A percentile compares a stretch with the other conserved stretches of the same genome.
Evolutionary conservation across 2,113 vertebrate species (phyloP).

Genomic region (Daphoenositta chrysoptera): DNA sequence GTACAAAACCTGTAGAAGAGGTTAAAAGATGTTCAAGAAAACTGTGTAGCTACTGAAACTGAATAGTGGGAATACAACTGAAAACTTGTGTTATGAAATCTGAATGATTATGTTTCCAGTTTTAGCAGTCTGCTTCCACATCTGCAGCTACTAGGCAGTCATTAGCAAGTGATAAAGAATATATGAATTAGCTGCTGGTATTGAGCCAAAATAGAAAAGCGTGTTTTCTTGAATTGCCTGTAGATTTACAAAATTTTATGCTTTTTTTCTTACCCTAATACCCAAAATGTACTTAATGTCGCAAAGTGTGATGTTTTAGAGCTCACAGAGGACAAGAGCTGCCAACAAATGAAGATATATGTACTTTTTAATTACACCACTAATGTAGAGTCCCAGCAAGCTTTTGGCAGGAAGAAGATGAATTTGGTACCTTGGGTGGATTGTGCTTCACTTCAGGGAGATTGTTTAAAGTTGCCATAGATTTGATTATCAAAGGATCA

Average conservation of each 20-base stretch:
- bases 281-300: not conserved
- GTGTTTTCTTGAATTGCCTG: not conserved
- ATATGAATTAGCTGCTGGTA: not conserved
- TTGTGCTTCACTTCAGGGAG: not conserved
- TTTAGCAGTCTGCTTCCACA: not conserved
- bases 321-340: not conserved
- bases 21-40: not conserved
- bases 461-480: not conserved
- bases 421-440: not conserved
- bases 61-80: not conserved
- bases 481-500: not conserved
- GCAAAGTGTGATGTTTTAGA: not conserved
- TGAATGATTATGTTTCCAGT: not conserved
- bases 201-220: not conserved
- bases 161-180: slow-evolving; percentile 27
- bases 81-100: not conserved
- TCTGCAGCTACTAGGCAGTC: not conserved
- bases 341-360: not conserved
- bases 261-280: not conserved
- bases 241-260: not conserved
- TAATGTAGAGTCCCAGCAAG: not conserved
- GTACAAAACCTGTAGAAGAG: not conserved
- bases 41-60: not conserved
- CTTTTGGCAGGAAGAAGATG: not conserved
- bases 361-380: not conserved